Evolutionary conservation across 2,888 invertebrate genomes (phyloP).

Genomic region (Acleris sparsana): DNA sequence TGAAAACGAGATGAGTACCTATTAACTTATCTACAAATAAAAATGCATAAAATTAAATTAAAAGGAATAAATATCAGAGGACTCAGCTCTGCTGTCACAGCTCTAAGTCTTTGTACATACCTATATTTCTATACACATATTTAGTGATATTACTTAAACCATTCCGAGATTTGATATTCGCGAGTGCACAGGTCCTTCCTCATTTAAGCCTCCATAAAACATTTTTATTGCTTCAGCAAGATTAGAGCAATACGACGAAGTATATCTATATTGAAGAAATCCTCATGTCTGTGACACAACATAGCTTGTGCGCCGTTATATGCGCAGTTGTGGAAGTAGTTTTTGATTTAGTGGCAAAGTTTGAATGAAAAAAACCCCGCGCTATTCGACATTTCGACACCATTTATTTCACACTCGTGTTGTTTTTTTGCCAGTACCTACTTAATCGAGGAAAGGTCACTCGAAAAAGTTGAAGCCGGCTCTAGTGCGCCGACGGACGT

Average conservation of each 20-base stretch:
- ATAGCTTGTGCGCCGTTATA: slow-evolving; percentile 38
- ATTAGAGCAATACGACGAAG: slow-evolving; percentile 39
- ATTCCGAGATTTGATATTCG: slow-evolving; percentile 31
- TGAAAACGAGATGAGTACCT: no score
- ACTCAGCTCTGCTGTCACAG: no score
- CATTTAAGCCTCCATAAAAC: slow-evolving; percentile 37
- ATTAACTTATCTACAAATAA: no score
- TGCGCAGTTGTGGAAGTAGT: slow-evolving; percentile 51
- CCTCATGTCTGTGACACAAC: slow-evolving; percentile 39
- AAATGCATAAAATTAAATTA: no score
- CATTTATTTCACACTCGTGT: slow-evolving; percentile 62
- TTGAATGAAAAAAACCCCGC: slow-evolving; percentile 63
- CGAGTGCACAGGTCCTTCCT: slow-evolving; percentile 40
- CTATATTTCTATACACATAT: slow-evolving; percentile 27
- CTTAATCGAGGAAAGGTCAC: slow-evolving; percentile 56
- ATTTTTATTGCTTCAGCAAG: slow-evolving; percentile 40
- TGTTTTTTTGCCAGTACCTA: slow-evolving; percentile 52
- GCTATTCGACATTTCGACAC: slow-evolving; percentile 57
- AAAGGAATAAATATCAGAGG: no score
- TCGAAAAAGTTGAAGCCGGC: slow-evolving; percentile 58
- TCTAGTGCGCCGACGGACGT: slow-evolving; percentile 60
- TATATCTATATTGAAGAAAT: slow-evolving; percentile 27
- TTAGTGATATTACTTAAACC: slow-evolving; percentile 38
- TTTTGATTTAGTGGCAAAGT: slow-evolving; percentile 67
- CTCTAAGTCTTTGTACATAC: background rate